Evolutionary conservation across 2,797 vertebrate species (phyloP).

Genomic region (Arrhamphus sclerolepis): DNA sequence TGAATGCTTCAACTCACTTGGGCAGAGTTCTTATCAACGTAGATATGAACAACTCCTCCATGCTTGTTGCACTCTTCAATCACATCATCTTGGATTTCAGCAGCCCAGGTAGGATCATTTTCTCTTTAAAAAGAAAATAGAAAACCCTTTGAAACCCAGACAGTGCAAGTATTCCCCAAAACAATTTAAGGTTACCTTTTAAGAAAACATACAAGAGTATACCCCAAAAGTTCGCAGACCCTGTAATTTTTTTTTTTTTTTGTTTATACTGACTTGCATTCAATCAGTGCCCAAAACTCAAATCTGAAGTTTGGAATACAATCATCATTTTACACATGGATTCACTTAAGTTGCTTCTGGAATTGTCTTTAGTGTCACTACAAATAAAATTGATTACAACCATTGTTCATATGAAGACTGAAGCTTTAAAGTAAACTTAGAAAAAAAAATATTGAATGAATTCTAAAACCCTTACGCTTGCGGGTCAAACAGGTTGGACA

Average conservation of each 20-base stretch:
- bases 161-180: no score
- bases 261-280: no score
- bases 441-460: not conserved
- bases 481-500: constrained; percentile 99
- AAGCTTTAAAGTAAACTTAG: not conserved
- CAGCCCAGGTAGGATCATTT: constrained; percentile 88
- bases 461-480: constrained; percentile 87
- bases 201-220: no score
- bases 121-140: constrained; percentile 62
- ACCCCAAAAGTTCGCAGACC: no score
- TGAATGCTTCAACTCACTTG: constrained; percentile 81
- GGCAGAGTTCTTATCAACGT: constrained; percentile 97
- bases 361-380: no score
- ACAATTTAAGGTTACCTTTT: no score
- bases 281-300: no score
- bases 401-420: not conserved
- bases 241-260: no score
- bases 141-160: not conserved
- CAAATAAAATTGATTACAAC: no score
- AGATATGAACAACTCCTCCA: constrained; percentile 96
- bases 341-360: no score
- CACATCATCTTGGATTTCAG: constrained; percentile 97
- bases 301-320: no score
- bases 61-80: constrained; percentile 99
- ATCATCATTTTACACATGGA: no score